Conservation (phyloP, 1,140 invertebrate genomes). For the Plodia interpunctella region DNA sequence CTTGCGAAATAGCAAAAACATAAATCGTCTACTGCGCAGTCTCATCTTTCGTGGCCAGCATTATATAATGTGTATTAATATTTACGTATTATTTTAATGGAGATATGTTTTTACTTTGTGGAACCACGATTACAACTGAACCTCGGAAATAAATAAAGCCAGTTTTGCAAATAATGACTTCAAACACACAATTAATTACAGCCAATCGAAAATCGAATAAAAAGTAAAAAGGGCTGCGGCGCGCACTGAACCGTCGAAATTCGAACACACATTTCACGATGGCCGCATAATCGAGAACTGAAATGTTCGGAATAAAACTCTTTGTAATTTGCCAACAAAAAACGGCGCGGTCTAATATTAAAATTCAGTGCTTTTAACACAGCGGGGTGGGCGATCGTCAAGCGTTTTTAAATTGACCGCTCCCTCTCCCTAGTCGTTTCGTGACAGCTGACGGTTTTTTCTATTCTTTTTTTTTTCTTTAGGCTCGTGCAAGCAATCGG, state of each 20-base stretch:
- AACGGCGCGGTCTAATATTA: conserved; percentile 10
- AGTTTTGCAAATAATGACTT: no score
- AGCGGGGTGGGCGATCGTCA: neutral
- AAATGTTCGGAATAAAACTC: neutral
- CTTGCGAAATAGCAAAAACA: no score
- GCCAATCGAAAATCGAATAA: conserved; percentile 4
- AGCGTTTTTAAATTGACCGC: conserved; percentile 8
- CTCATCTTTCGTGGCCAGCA: no score
- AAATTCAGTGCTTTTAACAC: conserved; percentile 10
- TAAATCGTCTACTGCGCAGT: no score
- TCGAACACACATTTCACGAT: conserved; percentile 14
- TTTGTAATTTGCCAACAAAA: conserved; percentile 12
- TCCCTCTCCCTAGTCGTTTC: neutral
- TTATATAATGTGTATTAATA: no score
- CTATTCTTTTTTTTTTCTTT: neutral
- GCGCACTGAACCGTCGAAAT: conserved; percentile 5
- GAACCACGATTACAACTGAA: neutral
- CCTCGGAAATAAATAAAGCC: no score
- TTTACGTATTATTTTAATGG: no score
- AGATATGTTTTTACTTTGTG: no score
- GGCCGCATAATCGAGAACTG: conserved; percentile 1
- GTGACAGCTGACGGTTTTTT: neutral
- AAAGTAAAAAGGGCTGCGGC: conserved; percentile 3
- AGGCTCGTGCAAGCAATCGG: neutral
- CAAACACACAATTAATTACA: neutral